Evolutionary conservation across 2,888 invertebrate genomes (phyloP), one percentile per base, ranked within the genome.

Genomic region (Microctonus aethiopoides): DNA sequence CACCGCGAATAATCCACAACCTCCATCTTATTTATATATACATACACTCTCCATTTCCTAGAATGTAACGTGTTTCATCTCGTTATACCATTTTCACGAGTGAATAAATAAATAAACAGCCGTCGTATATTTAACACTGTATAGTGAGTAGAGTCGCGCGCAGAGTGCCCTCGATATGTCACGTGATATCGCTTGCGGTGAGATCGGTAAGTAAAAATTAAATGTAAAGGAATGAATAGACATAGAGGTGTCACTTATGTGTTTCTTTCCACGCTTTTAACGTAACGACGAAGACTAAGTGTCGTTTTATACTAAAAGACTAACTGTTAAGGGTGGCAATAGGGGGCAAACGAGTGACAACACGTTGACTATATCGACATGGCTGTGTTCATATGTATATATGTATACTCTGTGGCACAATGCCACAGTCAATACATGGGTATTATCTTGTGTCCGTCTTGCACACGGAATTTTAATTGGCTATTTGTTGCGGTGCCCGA

Each of bases 391-490:
- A 13, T n/a, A n/a, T n/a, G n/a, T n/a, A n/a, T n/a, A n/a, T n/a
- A n/a, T n/a, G n/a, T n/a, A n/a, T n/a, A 39, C n/a, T 13, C 39
- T 13, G 36, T 63, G 60, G 20, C 39, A 60, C 39, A 39, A 39
- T 69, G 65, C 52, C 52, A 57, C 68, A 72, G 68, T 68, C 72
- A 72, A 72, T 71, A 74, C 75, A 73, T 74, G 71, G 62, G 64
- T 69, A 64, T 70, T 72, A 66, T 62, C 70, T 61, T 68, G 72
- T n/a, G n/a, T n/a, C n/a, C n/a, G n/a, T n/a, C n/a, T n/a, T n/a
- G n/a, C 73, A 74, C 68, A 71, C 64, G 75, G 75, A 76, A 76
- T 75, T 76, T 75, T 76, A 76, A 76, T 76, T 76, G 76, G 76
- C 75, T 76, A 76, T 76, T 76, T 76, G 76, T 76, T 75, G 51